phyloP scores from a whole-genome alignment of 53 echinoderm and acorn worm genomes.

The Paracentrotus lividus region DNA sequence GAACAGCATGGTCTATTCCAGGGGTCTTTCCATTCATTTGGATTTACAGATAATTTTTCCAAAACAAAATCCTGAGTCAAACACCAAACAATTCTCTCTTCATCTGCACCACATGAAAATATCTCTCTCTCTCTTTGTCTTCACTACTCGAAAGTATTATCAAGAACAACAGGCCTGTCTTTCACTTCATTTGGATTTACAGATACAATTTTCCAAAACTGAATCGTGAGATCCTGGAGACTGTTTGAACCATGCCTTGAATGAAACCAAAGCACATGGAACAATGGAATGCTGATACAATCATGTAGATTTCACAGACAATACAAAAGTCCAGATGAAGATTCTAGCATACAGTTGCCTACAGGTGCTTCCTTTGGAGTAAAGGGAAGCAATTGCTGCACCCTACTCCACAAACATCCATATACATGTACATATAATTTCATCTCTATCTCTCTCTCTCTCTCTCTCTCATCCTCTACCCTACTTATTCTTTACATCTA shows the following conservation, averaged over 20 bases:
- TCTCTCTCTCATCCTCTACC: background rate
- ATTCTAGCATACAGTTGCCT: constrained; percentile 12
- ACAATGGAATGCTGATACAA: background rate
- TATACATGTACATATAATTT: background rate
- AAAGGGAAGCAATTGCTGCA: constrained; percentile 8
- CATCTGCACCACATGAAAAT: no score
- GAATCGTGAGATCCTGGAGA: background rate
- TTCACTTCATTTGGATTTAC: background rate
- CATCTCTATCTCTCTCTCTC: background rate
- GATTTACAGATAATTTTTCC: background rate
- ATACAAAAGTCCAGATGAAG: background rate
- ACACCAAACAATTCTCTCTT: no score
- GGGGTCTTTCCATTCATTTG: background rate
- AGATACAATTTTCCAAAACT: background rate
- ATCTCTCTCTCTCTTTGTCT: background rate
- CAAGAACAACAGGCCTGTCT: background rate
- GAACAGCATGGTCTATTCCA: background rate
- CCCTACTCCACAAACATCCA: background rate
- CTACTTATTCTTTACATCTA: background rate
- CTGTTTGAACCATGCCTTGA: background rate
- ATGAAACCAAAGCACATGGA: background rate
- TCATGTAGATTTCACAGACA: background rate
- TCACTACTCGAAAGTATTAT: background rate
- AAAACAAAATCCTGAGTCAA: no score
- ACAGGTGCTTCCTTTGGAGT: constrained; percentile 1